Evolutionary conservation across 2,888 invertebrate species (phyloP).

Genomic region (Empis livida): DNA sequence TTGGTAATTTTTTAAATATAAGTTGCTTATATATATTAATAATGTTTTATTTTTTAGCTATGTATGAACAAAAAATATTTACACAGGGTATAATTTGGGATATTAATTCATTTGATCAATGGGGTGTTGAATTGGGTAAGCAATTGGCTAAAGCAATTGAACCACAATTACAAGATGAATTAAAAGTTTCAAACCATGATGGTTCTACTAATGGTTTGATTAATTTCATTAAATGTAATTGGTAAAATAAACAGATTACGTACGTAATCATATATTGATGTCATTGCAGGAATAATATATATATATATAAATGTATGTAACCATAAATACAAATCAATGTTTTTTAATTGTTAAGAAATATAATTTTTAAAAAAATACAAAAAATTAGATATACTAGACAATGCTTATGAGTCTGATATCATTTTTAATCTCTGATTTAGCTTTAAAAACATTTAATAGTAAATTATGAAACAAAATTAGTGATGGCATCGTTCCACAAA

Average conservation of each 20-base stretch:
- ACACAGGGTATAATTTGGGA: slow-evolving; percentile 98
- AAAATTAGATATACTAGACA: no score
- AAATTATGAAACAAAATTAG: no score
- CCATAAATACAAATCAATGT: no score
- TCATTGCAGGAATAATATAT: no score
- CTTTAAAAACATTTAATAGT: no score
- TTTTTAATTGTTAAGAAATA: no score
- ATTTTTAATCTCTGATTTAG: no score
- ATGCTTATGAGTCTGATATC: no score
- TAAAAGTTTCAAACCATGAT: slow-evolving; percentile 65
- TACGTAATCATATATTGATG: no score
- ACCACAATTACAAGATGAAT: slow-evolving; percentile 66
- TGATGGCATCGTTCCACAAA: no score
- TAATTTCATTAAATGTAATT: slow-evolving; percentile 73
- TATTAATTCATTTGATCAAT: slow-evolving; percentile 98
- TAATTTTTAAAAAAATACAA: no score
- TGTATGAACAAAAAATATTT: slow-evolving; percentile 99
- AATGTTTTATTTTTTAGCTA: slow-evolving; percentile 42
- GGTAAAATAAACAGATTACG: slow-evolving; percentile 18
- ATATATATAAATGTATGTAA: no score
- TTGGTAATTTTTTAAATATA: slow-evolving; percentile 48
- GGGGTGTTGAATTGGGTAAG: slow-evolving; percentile 99
- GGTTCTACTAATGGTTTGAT: slow-evolving; percentile 95
- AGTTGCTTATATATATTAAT: background rate
- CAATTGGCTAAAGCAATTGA: slow-evolving; percentile 97